A percentile compares a stretch with the other conserved stretches of the same genome.
Conservation (phyloP, 2,888 invertebrate species). For the Scaptomyza flava region DNA sequence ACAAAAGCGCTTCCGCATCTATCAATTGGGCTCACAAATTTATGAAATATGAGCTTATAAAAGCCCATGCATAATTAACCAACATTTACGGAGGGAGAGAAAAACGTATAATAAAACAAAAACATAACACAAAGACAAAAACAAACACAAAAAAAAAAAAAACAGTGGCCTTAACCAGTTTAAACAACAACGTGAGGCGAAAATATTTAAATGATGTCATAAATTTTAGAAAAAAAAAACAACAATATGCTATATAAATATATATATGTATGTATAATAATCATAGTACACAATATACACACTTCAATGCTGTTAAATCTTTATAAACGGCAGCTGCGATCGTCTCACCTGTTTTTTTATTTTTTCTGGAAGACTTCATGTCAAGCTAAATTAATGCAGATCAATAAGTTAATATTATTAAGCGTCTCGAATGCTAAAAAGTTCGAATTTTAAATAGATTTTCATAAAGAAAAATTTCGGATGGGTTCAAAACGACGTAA, state of each 20-base stretch:
- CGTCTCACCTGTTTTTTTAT: slow-evolving; percentile 48
- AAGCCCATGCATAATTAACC: slow-evolving; percentile 67
- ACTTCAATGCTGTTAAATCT: slow-evolving; percentile 41
- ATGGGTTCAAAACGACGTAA: slow-evolving; percentile 61
- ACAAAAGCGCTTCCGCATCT: slow-evolving; percentile 72
- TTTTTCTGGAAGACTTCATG: slow-evolving; percentile 42
- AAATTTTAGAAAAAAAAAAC: slow-evolving; percentile 67
- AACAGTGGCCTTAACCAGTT: slow-evolving; percentile 71
- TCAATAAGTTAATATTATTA: slow-evolving; percentile 80
- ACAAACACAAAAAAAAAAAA: slow-evolving; percentile 31
- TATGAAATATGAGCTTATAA: slow-evolving; percentile 73
- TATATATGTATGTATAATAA: slow-evolving; percentile 74
- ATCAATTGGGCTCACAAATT: slow-evolving; percentile 68
- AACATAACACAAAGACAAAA: slow-evolving; percentile 2
- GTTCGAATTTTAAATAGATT: slow-evolving; percentile 54
- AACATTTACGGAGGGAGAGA: slow-evolving; percentile 35
- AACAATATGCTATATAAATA: slow-evolving; percentile 50
- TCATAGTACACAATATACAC: slow-evolving; percentile 68
- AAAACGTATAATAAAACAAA: slow-evolving; percentile 35
- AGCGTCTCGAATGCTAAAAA: slow-evolving; percentile 65
- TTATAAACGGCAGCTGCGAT: slow-evolving; percentile 51
- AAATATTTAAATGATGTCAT: slow-evolving; percentile 81
- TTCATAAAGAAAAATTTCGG: slow-evolving; percentile 36
- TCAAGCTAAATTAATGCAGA: slow-evolving; percentile 79
- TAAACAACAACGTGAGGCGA: slow-evolving; percentile 65